A percentile compares a stretch with the other conserved stretches of the same genome.
Conservation (phyloP, 1,140 invertebrate genomes). For the Drosophila equinoxialis region DNA sequence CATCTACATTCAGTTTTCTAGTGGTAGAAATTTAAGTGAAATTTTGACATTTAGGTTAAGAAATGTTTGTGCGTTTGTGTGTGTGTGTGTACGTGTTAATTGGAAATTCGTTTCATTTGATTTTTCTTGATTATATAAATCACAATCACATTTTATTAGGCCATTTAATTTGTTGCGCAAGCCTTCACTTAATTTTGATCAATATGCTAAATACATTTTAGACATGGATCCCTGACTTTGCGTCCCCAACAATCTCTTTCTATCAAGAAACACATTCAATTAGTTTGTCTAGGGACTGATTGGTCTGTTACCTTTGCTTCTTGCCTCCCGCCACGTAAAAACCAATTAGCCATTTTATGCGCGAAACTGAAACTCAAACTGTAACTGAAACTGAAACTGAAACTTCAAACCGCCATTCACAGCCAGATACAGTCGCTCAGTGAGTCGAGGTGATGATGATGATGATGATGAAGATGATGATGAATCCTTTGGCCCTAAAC, state of each 20-base stretch:
- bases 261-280: constrained; percentile 49
- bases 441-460: not conserved
- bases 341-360: constrained; percentile 70
- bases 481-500: constrained; percentile 52
- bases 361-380: constrained; percentile 12
- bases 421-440: not conserved
- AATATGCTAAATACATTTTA: constrained; percentile 3
- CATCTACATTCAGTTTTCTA: not conserved
- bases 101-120: not conserved
- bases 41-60: not conserved
- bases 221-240: not conserved
- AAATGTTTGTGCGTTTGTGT: not conserved
- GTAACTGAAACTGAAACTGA: constrained; percentile 35
- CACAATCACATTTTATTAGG: constrained; percentile 8
- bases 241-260: not conserved
- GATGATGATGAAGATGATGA: constrained; percentile 14
- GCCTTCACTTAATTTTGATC: not conserved
- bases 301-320: constrained; percentile 60
- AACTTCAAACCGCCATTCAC: constrained; percentile 65
- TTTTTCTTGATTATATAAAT: constrained; percentile 4
- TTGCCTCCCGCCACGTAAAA: constrained; percentile 27
- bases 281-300: constrained; percentile 47
- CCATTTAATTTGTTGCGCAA: not conserved
- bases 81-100: not conserved
- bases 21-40: not conserved